Evolutionary conservation across 2,888 invertebrate genomes (phyloP), one percentile per base, ranked within the genome.

Genomic region (Beris morrisii): DNA sequence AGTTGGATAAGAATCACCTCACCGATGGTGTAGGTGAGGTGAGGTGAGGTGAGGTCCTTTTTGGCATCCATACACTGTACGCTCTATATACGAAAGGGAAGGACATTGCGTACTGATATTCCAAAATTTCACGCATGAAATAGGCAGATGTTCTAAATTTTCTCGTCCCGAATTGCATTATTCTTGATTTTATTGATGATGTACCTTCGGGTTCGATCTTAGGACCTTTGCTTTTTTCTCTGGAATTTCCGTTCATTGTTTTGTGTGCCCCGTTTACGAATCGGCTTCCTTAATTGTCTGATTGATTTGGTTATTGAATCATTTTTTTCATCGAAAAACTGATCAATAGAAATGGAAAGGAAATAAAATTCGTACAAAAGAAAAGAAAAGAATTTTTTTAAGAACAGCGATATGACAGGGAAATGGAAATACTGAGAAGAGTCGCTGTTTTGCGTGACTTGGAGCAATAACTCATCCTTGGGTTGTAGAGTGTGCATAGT

Each of bases 401-500:
- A 50, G 32, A 58, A 38, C 38, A 38, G 4, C 22, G 22, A 22
- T 22, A 22, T 31, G 61, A 48, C 30, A 50, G 52, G 61, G 31
- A 61, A 61, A 46, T 61, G 48, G 15, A 48, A 22, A 50, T 50
- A 30, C 32, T 11, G 31, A 48, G 31, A 32, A 46, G 43, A 48
- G 12, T 28, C 5, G 15, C 22, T 38, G 38, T 15, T 56, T 68
- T 50, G 66, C 68, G 68, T 68, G 68, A 68, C 65, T 46, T 13
- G 31, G n/a, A 12, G 64, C 43, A 57, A 68, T 68, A 66, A 68
- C 28, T 68, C 66, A 68, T 65, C 32, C 46, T 65, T 58, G 54
- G 22, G 22, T 22, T 22, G 22, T 22, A 22, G 68, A 66, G 66
- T 63, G 69, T 70, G 72, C 68, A 70, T 69, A 71, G 72, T 72